phyloP scores from a whole-genome alignment of 2,888 invertebrate species.

The Machimus rusticus region DNA sequence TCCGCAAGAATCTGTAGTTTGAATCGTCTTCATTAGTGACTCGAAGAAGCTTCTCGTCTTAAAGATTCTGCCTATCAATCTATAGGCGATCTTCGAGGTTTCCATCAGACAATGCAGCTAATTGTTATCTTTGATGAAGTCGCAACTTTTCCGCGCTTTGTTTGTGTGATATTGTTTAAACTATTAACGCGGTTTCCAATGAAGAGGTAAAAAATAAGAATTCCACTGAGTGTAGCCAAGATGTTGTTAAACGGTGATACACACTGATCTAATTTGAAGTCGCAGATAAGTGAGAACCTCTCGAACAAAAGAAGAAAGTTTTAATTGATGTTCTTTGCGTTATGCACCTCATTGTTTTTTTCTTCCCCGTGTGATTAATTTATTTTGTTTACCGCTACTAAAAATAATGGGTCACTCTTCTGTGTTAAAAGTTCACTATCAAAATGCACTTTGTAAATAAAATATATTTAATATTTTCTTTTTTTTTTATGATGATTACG shows the following conservation, averaged over 20 bases:
- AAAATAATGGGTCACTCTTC: background rate
- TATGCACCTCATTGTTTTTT: background rate
- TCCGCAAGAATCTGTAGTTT: background rate
- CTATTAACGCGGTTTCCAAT: background rate
- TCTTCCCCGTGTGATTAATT: background rate
- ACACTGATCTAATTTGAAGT: background rate
- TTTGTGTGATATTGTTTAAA: background rate
- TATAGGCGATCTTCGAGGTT: background rate
- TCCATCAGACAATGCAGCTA: background rate
- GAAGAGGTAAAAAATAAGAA: background rate
- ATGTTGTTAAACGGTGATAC: background rate
- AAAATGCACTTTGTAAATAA: background rate
- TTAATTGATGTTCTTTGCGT: background rate
- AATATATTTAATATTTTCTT: background rate
- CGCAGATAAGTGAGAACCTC: background rate
- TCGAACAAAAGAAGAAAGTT: background rate
- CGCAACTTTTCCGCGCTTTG: background rate
- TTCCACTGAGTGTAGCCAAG: background rate
- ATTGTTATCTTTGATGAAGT: background rate
- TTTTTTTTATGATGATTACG: background rate
- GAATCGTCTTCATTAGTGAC: background rate
- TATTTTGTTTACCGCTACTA: background rate
- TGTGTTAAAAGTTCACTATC: background rate
- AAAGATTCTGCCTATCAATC: background rate
- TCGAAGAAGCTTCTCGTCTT: background rate